Evolutionary conservation across 2,888 invertebrate species (phyloP).

Genomic region (Gisinianus flammeolus): DNA sequence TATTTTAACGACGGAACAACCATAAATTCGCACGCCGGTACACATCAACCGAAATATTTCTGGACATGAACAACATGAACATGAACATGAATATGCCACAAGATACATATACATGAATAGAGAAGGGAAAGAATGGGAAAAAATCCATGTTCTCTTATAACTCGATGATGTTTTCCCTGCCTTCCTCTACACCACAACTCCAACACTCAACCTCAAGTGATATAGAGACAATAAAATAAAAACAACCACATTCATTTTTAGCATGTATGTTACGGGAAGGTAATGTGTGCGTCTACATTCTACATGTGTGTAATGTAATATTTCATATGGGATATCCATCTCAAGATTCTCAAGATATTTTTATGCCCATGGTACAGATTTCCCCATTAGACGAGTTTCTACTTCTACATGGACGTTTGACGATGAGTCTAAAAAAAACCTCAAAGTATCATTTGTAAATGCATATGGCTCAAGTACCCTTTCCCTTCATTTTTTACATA

Average conservation of each 20-base stretch:
- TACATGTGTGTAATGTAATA: not conserved
- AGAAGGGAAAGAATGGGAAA: not conserved
- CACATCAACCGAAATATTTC: conserved; percentile 33
- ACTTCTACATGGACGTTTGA: not conserved
- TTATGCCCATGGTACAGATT: not conserved
- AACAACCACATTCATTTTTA: too few species aligned
- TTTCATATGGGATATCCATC: not conserved
- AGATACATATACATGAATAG: not conserved
- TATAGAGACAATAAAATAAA: too few species aligned
- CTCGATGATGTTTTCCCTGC: not conserved
- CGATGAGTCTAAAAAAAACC: not conserved
- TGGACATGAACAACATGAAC: conserved; percentile 26
- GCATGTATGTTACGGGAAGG: not conserved
- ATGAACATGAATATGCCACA: not conserved
- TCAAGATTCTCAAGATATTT: not conserved
- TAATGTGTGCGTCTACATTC: not conserved
- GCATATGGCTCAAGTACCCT: not conserved
- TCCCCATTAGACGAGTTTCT: not conserved
- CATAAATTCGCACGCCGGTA: conserved; percentile 59
- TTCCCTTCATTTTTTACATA: not conserved
- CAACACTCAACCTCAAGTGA: not conserved
- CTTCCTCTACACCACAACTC: not conserved
- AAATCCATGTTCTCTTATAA: not conserved
- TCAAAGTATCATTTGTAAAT: conserved; percentile 1
- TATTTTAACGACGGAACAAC: conserved; percentile 56